These are phyloP conservation scores for Varecia variegata DNA, from an alignment of 2,797 vertebrate species.

Conservation along the genomic window DNA sequence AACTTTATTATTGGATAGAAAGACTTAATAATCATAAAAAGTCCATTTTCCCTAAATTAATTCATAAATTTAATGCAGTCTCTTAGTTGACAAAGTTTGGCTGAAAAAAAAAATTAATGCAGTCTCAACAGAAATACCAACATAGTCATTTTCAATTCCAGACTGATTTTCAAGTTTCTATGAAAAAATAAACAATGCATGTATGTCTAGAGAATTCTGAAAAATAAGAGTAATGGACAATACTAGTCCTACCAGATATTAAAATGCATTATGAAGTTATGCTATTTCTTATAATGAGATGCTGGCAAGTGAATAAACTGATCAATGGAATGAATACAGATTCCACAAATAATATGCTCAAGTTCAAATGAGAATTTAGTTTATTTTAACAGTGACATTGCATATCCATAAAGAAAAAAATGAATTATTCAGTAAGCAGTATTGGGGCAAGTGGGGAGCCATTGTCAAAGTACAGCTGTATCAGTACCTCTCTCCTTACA, in stretches of 20 bases:
- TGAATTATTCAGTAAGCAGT: neutral
- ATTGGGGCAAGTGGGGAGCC: neutral
- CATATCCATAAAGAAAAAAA: neutral
- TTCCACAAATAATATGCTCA: neutral
- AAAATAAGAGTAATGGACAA: neutral
- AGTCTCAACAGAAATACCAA: neutral
- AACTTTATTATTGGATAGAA: neutral
- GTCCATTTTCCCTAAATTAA: neutral
- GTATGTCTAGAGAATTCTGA: conserved; percentile 1
- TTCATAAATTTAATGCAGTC: neutral
- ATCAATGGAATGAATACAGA: neutral
- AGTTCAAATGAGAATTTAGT: neutral
- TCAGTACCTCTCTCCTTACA: neutral
- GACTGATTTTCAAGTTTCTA: neutral
- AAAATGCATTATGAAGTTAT: neutral
- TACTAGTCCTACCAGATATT: neutral
- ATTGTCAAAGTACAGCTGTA: neutral
- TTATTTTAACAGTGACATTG: neutral
- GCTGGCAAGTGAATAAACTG: neutral
- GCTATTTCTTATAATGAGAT: neutral
- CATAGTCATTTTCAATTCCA: conserved; percentile 5
- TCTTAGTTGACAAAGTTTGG: neutral
- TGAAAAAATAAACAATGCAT: neutral
- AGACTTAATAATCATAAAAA: conserved; percentile 38
- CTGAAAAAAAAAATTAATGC: neutral